Evolutionary conservation across 2,888 invertebrate species (phyloP).

Genomic region (Papilio elwesi): DNA sequence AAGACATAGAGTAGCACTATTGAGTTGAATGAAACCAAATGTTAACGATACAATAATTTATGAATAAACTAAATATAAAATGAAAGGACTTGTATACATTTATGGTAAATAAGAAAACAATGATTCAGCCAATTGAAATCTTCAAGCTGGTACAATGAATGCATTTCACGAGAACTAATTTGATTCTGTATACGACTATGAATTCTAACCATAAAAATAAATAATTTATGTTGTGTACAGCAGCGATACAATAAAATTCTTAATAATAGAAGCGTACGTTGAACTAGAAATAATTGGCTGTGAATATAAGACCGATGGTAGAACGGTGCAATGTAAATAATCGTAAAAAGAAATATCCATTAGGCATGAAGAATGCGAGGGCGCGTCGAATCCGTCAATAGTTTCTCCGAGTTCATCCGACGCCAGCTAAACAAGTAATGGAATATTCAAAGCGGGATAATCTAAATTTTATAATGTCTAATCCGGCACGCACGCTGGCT

Average conservation of each 20-base stretch:
- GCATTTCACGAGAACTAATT: neutral
- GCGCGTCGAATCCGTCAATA: constrained; percentile 18
- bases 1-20: too few species aligned
- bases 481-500: constrained; percentile 48
- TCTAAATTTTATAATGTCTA: constrained; percentile 34
- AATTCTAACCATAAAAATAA: neutral
- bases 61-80: neutral
- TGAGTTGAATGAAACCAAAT: neutral
- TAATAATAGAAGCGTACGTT: constrained; percentile 29
- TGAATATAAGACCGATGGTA: constrained; percentile 20
- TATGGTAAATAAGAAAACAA: neutral
- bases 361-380: constrained; percentile 2
- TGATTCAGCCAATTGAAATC: neutral
- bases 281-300: constrained; percentile 31
- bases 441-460: constrained; percentile 29
- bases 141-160: neutral
- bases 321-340: constrained; percentile 23
- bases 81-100: neutral
- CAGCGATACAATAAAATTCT: constrained; percentile 3
- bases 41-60: neutral
- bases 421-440: constrained; percentile 25
- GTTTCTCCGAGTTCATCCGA: constrained; percentile 27
- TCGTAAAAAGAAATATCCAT: constrained; percentile 35
- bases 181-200: constrained; percentile 5
- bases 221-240: neutral